Percentiles rank a stretch among this genome's conserved stretches.
Evolutionary conservation across 2,888 invertebrate genomes (phyloP).

Genomic region (Leptothorax acervorum): DNA sequence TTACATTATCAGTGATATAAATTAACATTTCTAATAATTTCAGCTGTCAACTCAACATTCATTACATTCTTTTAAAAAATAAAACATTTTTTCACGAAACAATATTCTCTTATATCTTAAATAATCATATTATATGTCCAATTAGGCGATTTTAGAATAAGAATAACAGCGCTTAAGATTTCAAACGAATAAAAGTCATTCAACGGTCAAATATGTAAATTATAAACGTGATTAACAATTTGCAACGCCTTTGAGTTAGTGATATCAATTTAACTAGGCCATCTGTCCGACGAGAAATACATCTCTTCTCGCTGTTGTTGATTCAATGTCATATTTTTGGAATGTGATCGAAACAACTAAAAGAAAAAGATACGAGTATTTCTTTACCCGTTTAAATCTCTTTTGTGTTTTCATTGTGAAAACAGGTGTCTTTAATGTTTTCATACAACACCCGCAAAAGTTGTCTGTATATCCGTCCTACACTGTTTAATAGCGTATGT

Average conservation of each 20-base stretch:
- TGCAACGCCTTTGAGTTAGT: neutral
- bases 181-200: neutral
- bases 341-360: constrained; percentile 20
- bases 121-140: neutral
- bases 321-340: constrained; percentile 33
- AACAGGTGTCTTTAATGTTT: neutral
- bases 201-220: constrained; percentile 31
- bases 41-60: neutral
- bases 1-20: neutral
- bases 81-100: neutral
- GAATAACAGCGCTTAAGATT: neutral
- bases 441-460: neutral
- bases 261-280: constrained; percentile 36
- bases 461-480: neutral
- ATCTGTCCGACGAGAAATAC: neutral
- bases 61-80: neutral
- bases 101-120: neutral
- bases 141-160: neutral
- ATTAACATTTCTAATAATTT: neutral
- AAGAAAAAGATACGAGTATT: constrained; percentile 5
- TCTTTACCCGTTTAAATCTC: constrained; percentile 7
- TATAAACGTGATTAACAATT: constrained; percentile 43
- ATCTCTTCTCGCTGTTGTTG: neutral
- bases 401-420: neutral
- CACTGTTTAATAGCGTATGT: neutral